Base-by-base conservation (phyloP, 2,113 vertebrate genomes). In the Xenopus borealis region DNA sequence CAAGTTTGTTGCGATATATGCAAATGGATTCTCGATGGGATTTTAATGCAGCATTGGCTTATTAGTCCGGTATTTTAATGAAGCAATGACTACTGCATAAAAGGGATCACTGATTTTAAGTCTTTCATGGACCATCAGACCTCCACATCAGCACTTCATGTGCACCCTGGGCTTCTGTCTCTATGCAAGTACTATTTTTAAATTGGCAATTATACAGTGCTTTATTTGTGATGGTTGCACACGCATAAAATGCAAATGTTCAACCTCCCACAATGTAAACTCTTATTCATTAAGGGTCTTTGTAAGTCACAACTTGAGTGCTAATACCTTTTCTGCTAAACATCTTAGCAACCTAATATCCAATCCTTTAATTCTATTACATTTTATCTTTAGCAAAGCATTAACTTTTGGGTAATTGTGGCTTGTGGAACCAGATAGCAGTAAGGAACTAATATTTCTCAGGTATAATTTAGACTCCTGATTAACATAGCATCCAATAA, bases 151-250 rank as follows among this genome's bases (percentile, higher is more conserved):
- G 62, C 71, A 57, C 62, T 66, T 66, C 52, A 30, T 20, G 52
- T 50, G 46, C 71, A 58, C 62, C 27, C 62, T 57, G 71, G 71
- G 71, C 71, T 53, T 44, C 62, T 58, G 62, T 73, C 62, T 73
- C 71, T 45, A 58, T 73, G 62, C 71, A 45, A 66, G 62, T 65
- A 55, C 62, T 73, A 73, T 66, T 73, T 72, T 73, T 66, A 73
- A 66, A 73, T 73, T 73, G 71, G 71, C 71, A 73, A 73, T 73
- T 73, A 73, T 66, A 66, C 62, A 44, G 61, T 53, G 33, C 71
- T 72, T 72, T 72, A 64, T 65, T 64, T 72, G 71, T 55, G 23
- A 72, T 72, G 62, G 18, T 33, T 65, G 50, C 50, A 66, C 62
- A 66, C 62, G 50, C 62, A 55, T 73, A 44, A 66, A 58, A 73